phyloP scores from a whole-genome alignment of 2,797 vertebrate genomes.

The Vultur gryphus region DNA sequence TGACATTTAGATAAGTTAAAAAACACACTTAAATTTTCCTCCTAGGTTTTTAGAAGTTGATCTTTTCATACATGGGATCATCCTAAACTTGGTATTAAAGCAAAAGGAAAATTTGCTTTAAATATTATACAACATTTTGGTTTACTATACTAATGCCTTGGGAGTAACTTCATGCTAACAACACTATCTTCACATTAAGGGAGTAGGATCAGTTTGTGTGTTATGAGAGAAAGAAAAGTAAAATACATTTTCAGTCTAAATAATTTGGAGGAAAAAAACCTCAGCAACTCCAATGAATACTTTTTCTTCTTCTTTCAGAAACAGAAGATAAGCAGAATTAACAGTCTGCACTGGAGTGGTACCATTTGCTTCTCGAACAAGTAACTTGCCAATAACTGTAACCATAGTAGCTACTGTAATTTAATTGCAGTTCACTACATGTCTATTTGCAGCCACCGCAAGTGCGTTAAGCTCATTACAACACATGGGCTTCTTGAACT shows the following conservation, averaged over 20 bases:
- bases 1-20: slow-evolving; percentile 11
- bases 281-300: not conserved
- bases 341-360: not conserved
- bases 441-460: not conserved
- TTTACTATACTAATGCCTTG: not conserved
- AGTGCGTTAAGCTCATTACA: not conserved
- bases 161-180: not conserved
- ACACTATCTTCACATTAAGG: not conserved
- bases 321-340: not conserved
- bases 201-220: not conserved
- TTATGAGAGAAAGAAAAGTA: not conserved
- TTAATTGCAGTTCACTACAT: not conserved
- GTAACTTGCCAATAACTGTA: not conserved
- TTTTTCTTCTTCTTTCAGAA: not conserved
- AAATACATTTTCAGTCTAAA: not conserved
- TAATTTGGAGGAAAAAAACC: not conserved
- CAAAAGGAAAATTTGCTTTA: not conserved
- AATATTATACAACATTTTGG: not conserved
- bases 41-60: not conserved
- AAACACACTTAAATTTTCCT: not conserved
- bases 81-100: not conserved
- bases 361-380: not conserved
- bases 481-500: not conserved
- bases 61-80: not conserved
- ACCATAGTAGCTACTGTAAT: not conserved